A percentile compares a stretch with the other conserved stretches of the same genome.
Conservation (phyloP, 2,888 invertebrate genomes). For the Meghimatium bilineatum region DNA sequence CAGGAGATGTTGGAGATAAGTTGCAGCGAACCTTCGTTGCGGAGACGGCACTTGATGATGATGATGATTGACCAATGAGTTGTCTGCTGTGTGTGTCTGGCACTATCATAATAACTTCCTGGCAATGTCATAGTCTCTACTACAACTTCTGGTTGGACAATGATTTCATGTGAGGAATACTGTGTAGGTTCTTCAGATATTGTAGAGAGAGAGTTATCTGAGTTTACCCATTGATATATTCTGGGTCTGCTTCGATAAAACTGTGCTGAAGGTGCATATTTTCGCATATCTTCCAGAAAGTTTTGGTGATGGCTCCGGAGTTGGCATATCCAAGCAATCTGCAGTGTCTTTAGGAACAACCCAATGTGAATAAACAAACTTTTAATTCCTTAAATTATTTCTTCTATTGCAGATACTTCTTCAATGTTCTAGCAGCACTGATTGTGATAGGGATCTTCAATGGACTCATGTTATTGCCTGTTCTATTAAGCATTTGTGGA, state of each 20-base stretch:
- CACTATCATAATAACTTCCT: slow-evolving; percentile 53
- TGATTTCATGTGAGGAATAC: slow-evolving; percentile 81
- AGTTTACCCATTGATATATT: slow-evolving; percentile 71
- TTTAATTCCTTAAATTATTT: background rate
- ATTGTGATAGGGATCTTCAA: slow-evolving; percentile 91
- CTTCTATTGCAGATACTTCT: slow-evolving; percentile 85
- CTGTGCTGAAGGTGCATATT: slow-evolving; percentile 43
- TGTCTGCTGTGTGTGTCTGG: slow-evolving; percentile 37
- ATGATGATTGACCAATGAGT: slow-evolving; percentile 46
- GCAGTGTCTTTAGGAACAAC: slow-evolving; percentile 80
- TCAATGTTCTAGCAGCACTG: slow-evolving; percentile 88
- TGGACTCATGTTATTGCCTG: slow-evolving; percentile 93
- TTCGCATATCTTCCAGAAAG: slow-evolving; percentile 35
- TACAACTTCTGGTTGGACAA: slow-evolving; percentile 93
- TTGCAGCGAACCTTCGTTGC: too few species aligned
- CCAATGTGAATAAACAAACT: slow-evolving; percentile 53
- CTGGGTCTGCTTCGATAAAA: slow-evolving; percentile 44
- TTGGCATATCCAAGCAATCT: slow-evolving; percentile 91
- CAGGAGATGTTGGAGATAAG: too few species aligned
- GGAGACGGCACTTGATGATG: too few species aligned
- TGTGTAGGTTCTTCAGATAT: slow-evolving; percentile 91
- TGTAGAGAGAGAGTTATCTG: slow-evolving; percentile 85
- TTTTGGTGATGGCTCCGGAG: slow-evolving; percentile 80
- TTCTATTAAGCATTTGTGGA: slow-evolving; percentile 90
- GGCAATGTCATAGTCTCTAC: slow-evolving; percentile 85